Evolutionary conservation across 2,888 invertebrate species (phyloP).

Genomic region (Perdita meconis): DNA sequence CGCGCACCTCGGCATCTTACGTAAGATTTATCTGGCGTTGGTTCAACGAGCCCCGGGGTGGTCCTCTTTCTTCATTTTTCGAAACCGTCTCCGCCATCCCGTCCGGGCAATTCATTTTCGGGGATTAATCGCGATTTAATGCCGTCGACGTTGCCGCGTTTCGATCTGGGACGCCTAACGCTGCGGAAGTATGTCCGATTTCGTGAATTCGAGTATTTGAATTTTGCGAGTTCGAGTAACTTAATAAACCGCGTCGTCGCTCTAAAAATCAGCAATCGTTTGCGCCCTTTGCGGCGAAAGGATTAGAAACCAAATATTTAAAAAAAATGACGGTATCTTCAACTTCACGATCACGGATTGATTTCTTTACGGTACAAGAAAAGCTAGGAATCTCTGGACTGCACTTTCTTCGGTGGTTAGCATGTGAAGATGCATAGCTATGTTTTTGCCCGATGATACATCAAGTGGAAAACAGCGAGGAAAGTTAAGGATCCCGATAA

Average conservation of each 20-base stretch:
- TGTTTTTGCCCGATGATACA: slow-evolving; percentile 36
- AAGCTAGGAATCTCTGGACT: slow-evolving; percentile 24
- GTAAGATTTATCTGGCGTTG: slow-evolving; percentile 59
- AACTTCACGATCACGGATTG: slow-evolving; percentile 18
- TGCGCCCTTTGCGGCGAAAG: no score
- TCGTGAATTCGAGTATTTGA: no score
- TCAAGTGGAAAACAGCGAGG: slow-evolving; percentile 48
- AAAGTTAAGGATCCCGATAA: slow-evolving; percentile 50
- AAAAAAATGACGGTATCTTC: background rate
- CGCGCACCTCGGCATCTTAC: slow-evolving; percentile 29
- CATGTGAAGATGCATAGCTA: slow-evolving; percentile 21
- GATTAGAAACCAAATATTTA: no score
- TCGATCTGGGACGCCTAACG: slow-evolving; percentile 8
- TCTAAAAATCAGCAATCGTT: no score
- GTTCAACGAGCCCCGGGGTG: slow-evolving; percentile 49
- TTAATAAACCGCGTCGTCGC: no score
- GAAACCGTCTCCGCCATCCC: slow-evolving; percentile 17
- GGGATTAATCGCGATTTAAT: slow-evolving; percentile 48
- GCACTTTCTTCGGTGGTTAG: slow-evolving; percentile 52
- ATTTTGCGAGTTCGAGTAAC: no score
- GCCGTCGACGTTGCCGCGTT: slow-evolving; percentile 42
- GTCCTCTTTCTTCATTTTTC: slow-evolving; percentile 25
- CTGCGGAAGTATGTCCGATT: no score
- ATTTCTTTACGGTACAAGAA: slow-evolving; percentile 27
- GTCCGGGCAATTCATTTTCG: slow-evolving; percentile 39